These are phyloP conservation scores for Terrapene triunguis DNA, from an alignment of 2,113 vertebrate species.

Conservation along the genomic window DNA sequence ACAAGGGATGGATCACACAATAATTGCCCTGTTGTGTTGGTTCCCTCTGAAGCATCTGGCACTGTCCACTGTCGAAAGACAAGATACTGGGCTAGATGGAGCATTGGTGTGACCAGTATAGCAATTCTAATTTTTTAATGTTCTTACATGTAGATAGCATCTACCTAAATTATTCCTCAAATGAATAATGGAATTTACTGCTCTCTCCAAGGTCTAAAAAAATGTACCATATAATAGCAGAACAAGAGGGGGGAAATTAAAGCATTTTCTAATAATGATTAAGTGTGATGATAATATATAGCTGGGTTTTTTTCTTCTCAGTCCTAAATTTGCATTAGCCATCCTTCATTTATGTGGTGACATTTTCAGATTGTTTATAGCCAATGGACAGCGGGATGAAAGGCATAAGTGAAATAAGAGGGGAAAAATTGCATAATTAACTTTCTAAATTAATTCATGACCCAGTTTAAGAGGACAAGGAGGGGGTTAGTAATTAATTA, in stretches of 20 bases:
- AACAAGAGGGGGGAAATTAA: not conserved
- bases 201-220: not conserved
- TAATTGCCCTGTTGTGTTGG: not conserved
- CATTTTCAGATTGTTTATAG: constrained; percentile 72
- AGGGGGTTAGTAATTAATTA: constrained; percentile 81
- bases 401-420: constrained; percentile 65
- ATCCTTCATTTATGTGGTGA: constrained; percentile 9
- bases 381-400: constrained; percentile 66
- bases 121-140: not conserved
- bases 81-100: not conserved
- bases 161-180: not conserved
- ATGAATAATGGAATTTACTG: not conserved
- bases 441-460: constrained; percentile 81
- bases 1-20: not conserved
- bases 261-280: not conserved
- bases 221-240: not conserved
- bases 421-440: constrained; percentile 78
- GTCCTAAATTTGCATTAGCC: not conserved
- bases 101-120: not conserved
- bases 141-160: not conserved
- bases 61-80: not conserved
- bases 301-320: not conserved
- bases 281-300: not conserved
- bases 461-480: constrained; percentile 79
- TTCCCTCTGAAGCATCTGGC: not conserved